Evolutionary conservation across 2,888 invertebrate species (phyloP).

Genomic region (Caenorhabditis angaria): DNA sequence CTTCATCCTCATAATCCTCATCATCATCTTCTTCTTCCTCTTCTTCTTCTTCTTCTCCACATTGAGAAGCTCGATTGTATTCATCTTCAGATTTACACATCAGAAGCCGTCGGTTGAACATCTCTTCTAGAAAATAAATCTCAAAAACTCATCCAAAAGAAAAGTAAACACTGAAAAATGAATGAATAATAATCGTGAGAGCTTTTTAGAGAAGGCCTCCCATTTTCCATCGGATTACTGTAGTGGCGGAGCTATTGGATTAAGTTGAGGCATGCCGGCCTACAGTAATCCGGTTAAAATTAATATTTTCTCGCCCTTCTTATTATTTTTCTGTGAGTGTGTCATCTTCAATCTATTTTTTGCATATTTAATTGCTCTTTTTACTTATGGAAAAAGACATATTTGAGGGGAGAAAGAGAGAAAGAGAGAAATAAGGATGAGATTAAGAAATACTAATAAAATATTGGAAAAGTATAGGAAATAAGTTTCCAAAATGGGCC

Average conservation of each 20-base stretch:
- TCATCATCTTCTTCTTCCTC: slow-evolving; percentile 7
- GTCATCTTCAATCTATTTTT: slow-evolving; percentile 4
- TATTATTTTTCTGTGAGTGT: background rate
- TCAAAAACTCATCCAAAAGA: background rate
- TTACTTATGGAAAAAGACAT: background rate
- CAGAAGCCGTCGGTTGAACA: slow-evolving; percentile 37
- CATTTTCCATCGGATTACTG: slow-evolving; percentile 6
- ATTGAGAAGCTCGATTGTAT: slow-evolving; percentile 22
- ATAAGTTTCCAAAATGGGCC: too few relatives aligned
- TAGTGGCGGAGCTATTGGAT: background rate
- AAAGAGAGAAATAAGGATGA: too few relatives aligned
- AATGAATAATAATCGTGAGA: slow-evolving; percentile 7
- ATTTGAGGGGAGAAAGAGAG: background rate
- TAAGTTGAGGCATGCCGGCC: slow-evolving; percentile 1
- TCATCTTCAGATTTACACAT: slow-evolving; percentile 37
- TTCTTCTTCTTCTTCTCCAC: slow-evolving; percentile 35
- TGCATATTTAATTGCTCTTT: slow-evolving; percentile 1
- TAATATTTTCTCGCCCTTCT: background rate
- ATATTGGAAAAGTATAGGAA: too few relatives aligned
- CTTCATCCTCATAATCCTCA: slow-evolving; percentile 23
- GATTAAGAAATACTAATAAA: too few relatives aligned
- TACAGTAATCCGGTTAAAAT: slow-evolving; percentile 4
- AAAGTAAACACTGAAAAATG: slow-evolving; percentile 7
- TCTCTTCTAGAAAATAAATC: slow-evolving; percentile 9
- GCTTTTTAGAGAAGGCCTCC: background rate